Conservation (phyloP, 1,140 invertebrate genomes). For the Chlorops oryzae region DNA sequence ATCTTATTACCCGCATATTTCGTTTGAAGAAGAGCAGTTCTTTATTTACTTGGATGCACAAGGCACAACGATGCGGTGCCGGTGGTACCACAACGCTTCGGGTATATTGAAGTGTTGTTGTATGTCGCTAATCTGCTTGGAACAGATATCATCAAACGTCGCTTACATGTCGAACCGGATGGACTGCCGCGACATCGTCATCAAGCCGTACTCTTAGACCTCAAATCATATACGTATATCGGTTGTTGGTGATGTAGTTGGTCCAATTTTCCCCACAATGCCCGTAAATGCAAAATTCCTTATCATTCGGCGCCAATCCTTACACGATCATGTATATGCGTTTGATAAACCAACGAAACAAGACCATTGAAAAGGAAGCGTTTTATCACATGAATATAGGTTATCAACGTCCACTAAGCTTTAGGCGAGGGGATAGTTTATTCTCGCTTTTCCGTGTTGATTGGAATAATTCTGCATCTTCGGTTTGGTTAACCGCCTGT, state of each 20-base stretch:
- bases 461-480: conserved; percentile 77
- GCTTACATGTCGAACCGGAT: conserved; percentile 79
- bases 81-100: conserved; percentile 76
- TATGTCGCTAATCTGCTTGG: conserved; percentile 81
- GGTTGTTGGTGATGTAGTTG: conserved; percentile 90
- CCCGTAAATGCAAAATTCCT: conserved; percentile 91
- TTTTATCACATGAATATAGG: conserved; percentile 85
- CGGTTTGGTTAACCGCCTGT: conserved; percentile 83
- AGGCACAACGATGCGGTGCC: conserved; percentile 76
- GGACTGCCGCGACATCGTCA: conserved; percentile 87
- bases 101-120: conserved; percentile 73
- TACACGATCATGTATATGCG: conserved; percentile 88
- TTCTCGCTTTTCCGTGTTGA: conserved; percentile 85
- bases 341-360: conserved; percentile 75
- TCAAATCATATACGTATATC: conserved; percentile 84
- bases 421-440: conserved; percentile 83
- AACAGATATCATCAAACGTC: conserved; percentile 66
- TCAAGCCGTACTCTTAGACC: conserved; percentile 83
- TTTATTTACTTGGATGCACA: conserved; percentile 81
- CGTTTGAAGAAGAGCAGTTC: conserved; percentile 88
- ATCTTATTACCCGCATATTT: conserved; percentile 79
- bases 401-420: conserved; percentile 85
- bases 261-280: conserved; percentile 89
- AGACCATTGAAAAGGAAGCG: conserved; percentile 65
- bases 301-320: conserved; percentile 90